Conservation (phyloP, 2,888 invertebrate genomes). For the Tetranychus piercei region DNA sequence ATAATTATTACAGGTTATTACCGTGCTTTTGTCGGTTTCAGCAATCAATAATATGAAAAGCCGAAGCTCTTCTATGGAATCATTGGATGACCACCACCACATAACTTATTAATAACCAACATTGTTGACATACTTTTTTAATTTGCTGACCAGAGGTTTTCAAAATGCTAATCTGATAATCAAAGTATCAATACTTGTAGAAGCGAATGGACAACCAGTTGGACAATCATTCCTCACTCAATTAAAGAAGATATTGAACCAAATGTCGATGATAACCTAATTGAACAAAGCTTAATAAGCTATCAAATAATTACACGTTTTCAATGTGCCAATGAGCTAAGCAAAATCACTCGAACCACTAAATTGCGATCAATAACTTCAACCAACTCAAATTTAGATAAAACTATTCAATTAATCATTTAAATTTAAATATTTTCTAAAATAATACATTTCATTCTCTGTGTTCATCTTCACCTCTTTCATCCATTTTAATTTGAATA, state of each 20-base stretch:
- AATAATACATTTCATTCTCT: background rate
- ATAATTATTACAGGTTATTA: conserved; percentile 12
- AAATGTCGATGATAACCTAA: no score
- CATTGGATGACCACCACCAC: conserved; percentile 15
- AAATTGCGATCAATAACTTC: no score
- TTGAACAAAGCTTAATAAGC: no score
- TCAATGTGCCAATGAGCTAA: conserved; percentile 1
- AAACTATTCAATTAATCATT: background rate
- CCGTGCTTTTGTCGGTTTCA: conserved; percentile 16
- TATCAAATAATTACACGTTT: no score
- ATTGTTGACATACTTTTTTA: background rate
- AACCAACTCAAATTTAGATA: background rate
- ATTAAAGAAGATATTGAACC: no score
- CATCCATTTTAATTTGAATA: background rate
- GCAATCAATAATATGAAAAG: conserved; percentile 18
- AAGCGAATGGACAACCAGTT: no score
- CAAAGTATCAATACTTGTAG: no score
- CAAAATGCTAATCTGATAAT: no score
- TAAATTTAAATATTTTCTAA: no score
- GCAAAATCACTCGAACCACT: background rate
- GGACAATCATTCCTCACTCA: no score
- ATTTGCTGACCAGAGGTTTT: no score
- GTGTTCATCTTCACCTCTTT: background rate
- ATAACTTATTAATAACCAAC: conserved; percentile 15
- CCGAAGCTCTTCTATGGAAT: conserved; percentile 18